phyloP scores from a whole-genome alignment of 1,140 invertebrate species.

The Pachyrhynchus sulphureomaculatus region DNA sequence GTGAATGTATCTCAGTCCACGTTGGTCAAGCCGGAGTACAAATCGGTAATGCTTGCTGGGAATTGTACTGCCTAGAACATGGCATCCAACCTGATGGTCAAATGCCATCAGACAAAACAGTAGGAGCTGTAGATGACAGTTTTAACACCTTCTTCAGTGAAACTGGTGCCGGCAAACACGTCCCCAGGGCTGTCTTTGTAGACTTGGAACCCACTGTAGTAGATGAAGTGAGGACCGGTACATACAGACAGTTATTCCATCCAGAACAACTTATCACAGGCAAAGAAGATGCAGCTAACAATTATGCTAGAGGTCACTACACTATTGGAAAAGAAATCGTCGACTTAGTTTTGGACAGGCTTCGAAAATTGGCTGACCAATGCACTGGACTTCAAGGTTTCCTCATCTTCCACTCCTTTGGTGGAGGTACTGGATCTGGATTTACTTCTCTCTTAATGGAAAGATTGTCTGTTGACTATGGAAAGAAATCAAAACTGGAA shows the following conservation, averaged over 20 bases:
- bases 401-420: conserved; percentile 82
- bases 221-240: too few relatives aligned
- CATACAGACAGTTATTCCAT: conserved; percentile 72
- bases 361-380: conserved; percentile 60
- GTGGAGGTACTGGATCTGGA: too few relatives aligned
- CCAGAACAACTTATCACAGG: too few relatives aligned
- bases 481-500: too few relatives aligned
- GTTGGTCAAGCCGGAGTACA: conserved; percentile 66
- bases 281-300: conserved; percentile 87
- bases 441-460: conserved; percentile 81
- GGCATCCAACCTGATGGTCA: conserved; percentile 73
- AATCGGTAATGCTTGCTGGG: conserved; percentile 74
- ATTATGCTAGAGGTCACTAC: conserved; percentile 83
- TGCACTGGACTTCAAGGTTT: conserved; percentile 74
- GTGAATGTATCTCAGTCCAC: conserved; percentile 68
- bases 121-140: conserved; percentile 56
- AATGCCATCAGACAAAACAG: conserved; percentile 55
- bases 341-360: conserved; percentile 62
- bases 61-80: conserved; percentile 65
- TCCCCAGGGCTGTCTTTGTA: conserved; percentile 71
- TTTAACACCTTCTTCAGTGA: conserved; percentile 76
- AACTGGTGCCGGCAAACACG: conserved; percentile 64
- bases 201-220: conserved; percentile 75
- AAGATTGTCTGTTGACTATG: conserved; percentile 70
- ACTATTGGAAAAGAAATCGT: conserved; percentile 75